phyloP scores from a whole-genome alignment of 1,140 invertebrate species.

The Elysia chlorotica region DNA sequence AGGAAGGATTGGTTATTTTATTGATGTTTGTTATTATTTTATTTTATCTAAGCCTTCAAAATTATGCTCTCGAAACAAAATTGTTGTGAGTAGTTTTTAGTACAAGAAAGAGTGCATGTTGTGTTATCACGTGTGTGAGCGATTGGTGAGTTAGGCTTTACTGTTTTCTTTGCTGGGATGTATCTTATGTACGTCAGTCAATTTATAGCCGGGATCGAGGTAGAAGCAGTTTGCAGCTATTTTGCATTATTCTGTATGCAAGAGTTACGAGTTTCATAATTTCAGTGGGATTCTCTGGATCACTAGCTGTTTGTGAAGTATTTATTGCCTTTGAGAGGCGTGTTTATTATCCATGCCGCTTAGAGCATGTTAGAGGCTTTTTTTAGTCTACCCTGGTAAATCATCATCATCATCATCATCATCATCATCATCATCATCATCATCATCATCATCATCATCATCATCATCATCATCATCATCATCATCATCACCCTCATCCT shows the following conservation, averaged over 20 bases:
- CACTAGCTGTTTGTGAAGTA: too few species aligned
- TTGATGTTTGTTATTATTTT: slow-evolving; percentile 30
- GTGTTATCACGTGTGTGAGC: slow-evolving; percentile 14
- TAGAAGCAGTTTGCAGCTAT: slow-evolving; percentile 22
- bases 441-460: neutral
- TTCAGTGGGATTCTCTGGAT: neutral
- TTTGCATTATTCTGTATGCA: neutral
- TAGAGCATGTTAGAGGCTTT: neutral
- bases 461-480: slow-evolving; percentile 15
- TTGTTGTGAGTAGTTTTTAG: too few species aligned
- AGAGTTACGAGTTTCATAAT: neutral
- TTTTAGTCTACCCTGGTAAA: neutral
- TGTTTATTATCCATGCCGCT: neutral
- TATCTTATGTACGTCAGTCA: too few species aligned
- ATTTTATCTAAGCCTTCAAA: too few species aligned
- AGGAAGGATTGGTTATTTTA: slow-evolving; percentile 28
- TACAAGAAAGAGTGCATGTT: slow-evolving; percentile 24
- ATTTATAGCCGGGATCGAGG: slow-evolving; percentile 11
- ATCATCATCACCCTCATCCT: slow-evolving; percentile 20
- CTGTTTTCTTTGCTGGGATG: too few species aligned
- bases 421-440: neutral
- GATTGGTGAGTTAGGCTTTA: too few species aligned
- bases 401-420: slow-evolving; percentile 17
- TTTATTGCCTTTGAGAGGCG: neutral
- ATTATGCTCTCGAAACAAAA: too few species aligned